Conservation (phyloP, 2,113 vertebrate species). For the Mixornis gularis region DNA sequence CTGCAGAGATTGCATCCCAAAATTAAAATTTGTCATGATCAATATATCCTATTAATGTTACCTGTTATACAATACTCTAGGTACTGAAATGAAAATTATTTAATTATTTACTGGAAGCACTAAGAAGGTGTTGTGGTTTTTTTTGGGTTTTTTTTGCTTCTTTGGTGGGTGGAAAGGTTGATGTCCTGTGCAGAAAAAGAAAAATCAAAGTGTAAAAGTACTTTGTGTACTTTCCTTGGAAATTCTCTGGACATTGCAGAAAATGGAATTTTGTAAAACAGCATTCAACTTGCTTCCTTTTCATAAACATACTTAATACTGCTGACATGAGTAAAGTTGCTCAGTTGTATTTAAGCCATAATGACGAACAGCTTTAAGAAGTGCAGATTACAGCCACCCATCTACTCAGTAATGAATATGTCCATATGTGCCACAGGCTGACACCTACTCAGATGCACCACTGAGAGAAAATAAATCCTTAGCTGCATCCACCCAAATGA, state of each 20-base stretch:
- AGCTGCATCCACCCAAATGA: neutral
- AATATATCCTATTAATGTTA: neutral
- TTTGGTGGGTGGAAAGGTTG: neutral
- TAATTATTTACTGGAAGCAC: neutral
- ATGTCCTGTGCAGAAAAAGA: neutral
- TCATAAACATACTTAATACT: neutral
- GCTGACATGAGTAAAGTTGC: neutral
- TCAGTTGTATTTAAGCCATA: neutral
- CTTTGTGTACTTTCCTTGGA: neutral
- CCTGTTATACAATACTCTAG: neutral
- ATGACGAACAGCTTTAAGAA: neutral
- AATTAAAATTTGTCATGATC: neutral
- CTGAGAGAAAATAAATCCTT: neutral
- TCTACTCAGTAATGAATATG: neutral
- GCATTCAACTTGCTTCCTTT: neutral
- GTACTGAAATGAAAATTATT: neutral
- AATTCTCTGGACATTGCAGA: neutral
- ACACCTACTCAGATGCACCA: neutral
- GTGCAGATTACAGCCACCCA: neutral
- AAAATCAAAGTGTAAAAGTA: neutral
- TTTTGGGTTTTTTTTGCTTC: neutral
- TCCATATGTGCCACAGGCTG: neutral
- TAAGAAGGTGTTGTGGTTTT: neutral
- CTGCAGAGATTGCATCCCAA: neutral
- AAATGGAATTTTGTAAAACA: neutral